A percentile compares a stretch with the other conserved stretches of the same genome.
These are phyloP conservation scores for Nerophis ophidion DNA, from an alignment of 2,113 vertebrate species.

Conservation along the genomic window DNA sequence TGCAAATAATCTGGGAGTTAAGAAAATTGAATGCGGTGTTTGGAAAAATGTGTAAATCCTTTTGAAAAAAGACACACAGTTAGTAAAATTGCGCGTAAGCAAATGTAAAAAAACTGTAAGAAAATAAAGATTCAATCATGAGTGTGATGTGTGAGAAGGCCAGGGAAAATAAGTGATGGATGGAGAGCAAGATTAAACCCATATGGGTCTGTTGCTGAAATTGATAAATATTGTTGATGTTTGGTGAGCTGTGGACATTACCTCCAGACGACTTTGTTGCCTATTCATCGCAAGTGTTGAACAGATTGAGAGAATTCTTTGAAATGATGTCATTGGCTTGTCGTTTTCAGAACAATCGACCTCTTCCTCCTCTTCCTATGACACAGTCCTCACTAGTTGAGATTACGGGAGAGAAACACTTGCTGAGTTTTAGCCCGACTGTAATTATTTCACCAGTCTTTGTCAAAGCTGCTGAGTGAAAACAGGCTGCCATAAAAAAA, in stretches of 20 bases:
- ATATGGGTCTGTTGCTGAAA: constrained; percentile 25
- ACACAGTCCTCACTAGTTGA: constrained; percentile 50
- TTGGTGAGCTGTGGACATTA: constrained; percentile 19
- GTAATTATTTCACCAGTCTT: constrained; percentile 71
- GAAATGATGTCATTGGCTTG: constrained; percentile 68
- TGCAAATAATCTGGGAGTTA: too few species aligned
- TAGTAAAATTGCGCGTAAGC: too few species aligned
- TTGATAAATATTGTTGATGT: constrained; percentile 34
- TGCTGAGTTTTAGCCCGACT: constrained; percentile 48
- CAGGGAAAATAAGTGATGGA: not conserved
- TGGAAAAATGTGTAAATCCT: too few species aligned
- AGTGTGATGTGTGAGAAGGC: not conserved
- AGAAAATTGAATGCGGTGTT: too few species aligned
- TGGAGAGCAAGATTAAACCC: constrained; percentile 19
- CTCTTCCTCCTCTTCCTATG: constrained; percentile 72
- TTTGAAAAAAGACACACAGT: too few species aligned
- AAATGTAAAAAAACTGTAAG: too few species aligned
- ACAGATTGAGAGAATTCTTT: constrained; percentile 47
- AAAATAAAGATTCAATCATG: too few species aligned
- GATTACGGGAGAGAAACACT: constrained; percentile 59
- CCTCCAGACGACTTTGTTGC: constrained; percentile 9
- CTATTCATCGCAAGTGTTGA: constrained; percentile 31
- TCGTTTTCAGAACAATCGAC: constrained; percentile 70
- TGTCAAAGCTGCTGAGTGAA: constrained; percentile 63
- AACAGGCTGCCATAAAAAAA: constrained; percentile 62